A percentile compares a stretch with the other conserved stretches of the same genome.
Evolutionary conservation across 2,888 invertebrate species (phyloP).

Genomic region (Tyria jacobaeae): DNA sequence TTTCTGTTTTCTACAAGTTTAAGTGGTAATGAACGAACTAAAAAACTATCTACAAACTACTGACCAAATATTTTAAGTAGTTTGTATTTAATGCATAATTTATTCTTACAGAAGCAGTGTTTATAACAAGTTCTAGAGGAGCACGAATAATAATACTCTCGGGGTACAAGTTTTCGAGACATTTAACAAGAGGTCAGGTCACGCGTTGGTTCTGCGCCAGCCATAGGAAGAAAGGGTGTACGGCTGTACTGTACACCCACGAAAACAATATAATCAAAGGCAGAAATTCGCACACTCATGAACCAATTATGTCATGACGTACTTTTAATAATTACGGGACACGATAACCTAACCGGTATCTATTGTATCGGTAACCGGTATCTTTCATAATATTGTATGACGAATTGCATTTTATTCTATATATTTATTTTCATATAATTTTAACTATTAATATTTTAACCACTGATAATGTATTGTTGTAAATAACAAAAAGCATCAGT

Average conservation of each 20-base stretch:
- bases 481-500: too few relatives aligned
- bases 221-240: conserved; percentile 38
- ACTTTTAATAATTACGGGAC: not conserved
- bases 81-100: too few relatives aligned
- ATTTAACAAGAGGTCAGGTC: conserved; percentile 40
- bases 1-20: too few relatives aligned
- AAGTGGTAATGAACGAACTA: too few relatives aligned
- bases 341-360: too few relatives aligned
- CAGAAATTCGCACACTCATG: conserved; percentile 26
- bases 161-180: conserved; percentile 57
- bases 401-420: not conserved
- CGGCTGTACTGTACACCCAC: conserved; percentile 39
- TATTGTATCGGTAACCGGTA: too few relatives aligned
- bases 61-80: not conserved
- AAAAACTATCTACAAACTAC: too few relatives aligned
- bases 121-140: conserved; percentile 47
- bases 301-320: conserved; percentile 17
- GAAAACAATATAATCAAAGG: conserved; percentile 11
- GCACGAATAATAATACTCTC: conserved; percentile 47
- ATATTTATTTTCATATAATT: too few relatives aligned
- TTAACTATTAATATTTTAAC: too few relatives aligned
- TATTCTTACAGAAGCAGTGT: conserved; percentile 40
- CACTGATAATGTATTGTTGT: not conserved
- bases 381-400: not conserved
- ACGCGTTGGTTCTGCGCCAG: conserved; percentile 55